phyloP scores from a whole-genome alignment of 2,888 invertebrate genomes.

The Sphaeridia pumilis region DNA sequence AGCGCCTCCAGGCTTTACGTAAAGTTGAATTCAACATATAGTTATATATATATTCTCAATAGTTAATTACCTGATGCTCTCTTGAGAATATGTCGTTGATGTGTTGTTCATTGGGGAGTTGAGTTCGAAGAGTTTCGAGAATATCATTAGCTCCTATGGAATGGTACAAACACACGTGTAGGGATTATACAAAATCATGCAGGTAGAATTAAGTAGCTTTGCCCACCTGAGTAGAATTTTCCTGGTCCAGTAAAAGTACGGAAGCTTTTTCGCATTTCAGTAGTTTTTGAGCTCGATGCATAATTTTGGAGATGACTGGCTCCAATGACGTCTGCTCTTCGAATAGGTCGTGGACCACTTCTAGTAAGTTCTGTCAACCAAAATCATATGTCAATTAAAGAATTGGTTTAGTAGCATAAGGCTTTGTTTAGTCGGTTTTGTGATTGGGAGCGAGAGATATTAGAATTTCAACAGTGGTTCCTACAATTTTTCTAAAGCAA shows the following conservation, averaged over 20 bases:
- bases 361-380: conserved; percentile 44
- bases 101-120: conserved; percentile 36
- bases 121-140: conserved; percentile 41
- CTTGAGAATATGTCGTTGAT: too few relatives aligned
- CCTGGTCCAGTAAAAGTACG: conserved; percentile 43
- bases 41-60: too few relatives aligned
- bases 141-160: conserved; percentile 37
- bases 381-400: too few relatives aligned
- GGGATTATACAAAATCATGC: background rate
- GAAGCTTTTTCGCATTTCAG: conserved; percentile 45
- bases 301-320: conserved; percentile 44
- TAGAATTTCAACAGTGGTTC: too few relatives aligned
- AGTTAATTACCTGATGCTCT: too few relatives aligned
- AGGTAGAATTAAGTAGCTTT: conserved; percentile 1
- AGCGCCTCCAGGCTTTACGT: too few relatives aligned
- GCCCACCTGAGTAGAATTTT: conserved; percentile 38
- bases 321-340: conserved; percentile 46
- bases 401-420: background rate
- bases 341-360: conserved; percentile 46
- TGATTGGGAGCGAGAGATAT: too few relatives aligned
- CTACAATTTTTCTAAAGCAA: too few relatives aligned
- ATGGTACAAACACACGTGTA: background rate
- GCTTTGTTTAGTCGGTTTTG: background rate
- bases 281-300: conserved; percentile 44
- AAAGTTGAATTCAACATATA: too few relatives aligned